These are phyloP conservation scores for Delphinus delphis DNA, from an alignment of 2,113 vertebrate genomes.

Conservation along the genomic window DNA sequence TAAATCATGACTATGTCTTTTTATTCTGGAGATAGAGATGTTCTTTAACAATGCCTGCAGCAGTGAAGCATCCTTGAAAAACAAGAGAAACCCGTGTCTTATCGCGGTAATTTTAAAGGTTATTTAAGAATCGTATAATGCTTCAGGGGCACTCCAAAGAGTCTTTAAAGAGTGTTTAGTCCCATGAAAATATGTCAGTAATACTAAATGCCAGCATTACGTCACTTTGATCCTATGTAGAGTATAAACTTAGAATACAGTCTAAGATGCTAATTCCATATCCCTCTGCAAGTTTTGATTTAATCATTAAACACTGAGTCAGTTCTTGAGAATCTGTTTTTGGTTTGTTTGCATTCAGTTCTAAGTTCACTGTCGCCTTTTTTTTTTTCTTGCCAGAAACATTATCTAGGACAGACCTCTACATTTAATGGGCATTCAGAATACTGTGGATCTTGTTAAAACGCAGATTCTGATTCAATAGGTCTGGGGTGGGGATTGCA, in stretches of 20 bases:
- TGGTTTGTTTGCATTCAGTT: conserved; percentile 37
- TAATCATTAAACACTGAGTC: background rate
- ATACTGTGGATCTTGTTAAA: background rate
- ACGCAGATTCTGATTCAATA: background rate
- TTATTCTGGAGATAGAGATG: conserved; percentile 1
- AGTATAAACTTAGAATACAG: background rate
- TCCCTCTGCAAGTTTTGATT: background rate
- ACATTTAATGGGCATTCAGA: conserved; percentile 2
- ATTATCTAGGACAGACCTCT: background rate
- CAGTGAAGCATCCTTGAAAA: background rate
- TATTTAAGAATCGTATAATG: background rate
- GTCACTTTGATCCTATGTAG: background rate
- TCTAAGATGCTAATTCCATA: background rate
- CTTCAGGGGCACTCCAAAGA: background rate
- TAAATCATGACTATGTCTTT: background rate
- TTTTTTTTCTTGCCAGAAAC: background rate
- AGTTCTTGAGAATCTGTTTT: background rate
- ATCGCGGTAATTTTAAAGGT: background rate
- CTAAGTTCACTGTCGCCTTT: background rate
- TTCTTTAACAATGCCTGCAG: background rate
- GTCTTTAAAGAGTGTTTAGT: background rate
- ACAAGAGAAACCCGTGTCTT: background rate
- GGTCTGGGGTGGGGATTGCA: background rate
- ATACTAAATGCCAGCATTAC: background rate
- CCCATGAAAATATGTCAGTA: conserved; percentile 1